Base-by-base conservation (phyloP, 2,888 invertebrate species). In the Cryptus viduatorius region DNA sequence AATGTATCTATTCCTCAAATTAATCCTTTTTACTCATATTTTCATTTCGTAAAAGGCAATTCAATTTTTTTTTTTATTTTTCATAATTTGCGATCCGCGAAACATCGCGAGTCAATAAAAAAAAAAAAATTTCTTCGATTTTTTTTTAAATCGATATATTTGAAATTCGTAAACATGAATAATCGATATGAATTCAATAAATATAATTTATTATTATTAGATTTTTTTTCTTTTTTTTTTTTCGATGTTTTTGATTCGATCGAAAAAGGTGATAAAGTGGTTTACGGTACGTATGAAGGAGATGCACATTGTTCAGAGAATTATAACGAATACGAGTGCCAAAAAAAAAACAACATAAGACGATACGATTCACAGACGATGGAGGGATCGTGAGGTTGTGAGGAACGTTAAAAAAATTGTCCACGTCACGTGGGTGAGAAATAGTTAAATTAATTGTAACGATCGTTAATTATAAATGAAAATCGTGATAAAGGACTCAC, bases 401-500 rank as follows among this genome's bases (percentile, higher is more conserved):
- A 59, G 29, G 12, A 59, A 24, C 8, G 12, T 59, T 59, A 31
- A 7, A 7, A 67, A 19, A 46, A n/a, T n/a, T n/a, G n/a, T n/a
- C n/a, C 24, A 29, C 48, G 1, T 59, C 24, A 59, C 59, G 59
- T 59, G 59, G 59, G 59, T 59, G 59, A 59, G 59, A 59, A 29
- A 59, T 56, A 8, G 19, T 56, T 56, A 31, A 14, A 61, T 61
- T 14, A 61, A 61, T n/a, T 29, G 59, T 61, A n/a, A 46, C 1
- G 61, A 61, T 29, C 73, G 73, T 65, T 65, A 65, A 65, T 69
- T 42, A 48, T 42, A 67, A 68, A 64, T 24, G 46, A 48, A 31
- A 42, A 73, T 68, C 29, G 14, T 56, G 50, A 71, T 44, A 50
- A 44, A 14, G 19, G 19, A 95, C 95, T 95, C 94, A 96, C 96